Evolutionary conservation across 1,140 invertebrate species (phyloP), one percentile per base, ranked within the genome.

Genomic region (Diorhabda sublineata): DNA sequence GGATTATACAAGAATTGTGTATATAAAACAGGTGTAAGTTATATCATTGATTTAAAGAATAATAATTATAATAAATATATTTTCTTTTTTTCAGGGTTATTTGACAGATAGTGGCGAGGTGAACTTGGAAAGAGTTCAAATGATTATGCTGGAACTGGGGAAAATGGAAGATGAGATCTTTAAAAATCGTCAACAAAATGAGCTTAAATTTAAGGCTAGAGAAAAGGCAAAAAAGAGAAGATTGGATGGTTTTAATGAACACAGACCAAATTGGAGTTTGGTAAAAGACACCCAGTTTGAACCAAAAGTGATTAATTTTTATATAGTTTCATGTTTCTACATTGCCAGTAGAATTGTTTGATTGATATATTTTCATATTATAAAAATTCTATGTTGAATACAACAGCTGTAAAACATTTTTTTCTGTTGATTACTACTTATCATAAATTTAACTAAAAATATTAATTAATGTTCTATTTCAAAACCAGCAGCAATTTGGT

Each of bases 161-260:
- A 87, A 92, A 80, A 90, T 91, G 3, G 98, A 99, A 82, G 98
- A 99, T 85, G 93, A 98, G 83, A 99, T 99, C 75, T 99, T 99
- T 81, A 94, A 93, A 79, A 92, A 90, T 66, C 82, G 95, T 9
- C 94, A 98, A 82, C 85, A 92, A 72, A 92, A 89, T 73, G 97
- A 99, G 80, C 79, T 94, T 65, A 84, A 87, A 69, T 96, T 92
- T 79, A 91, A 90, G 74, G 87, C 88, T 42, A 84, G 93, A 45
- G 88, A 95, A 66, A 95, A 92, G 78, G 86, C 87, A 41, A 89
- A 87, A 73, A 88, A 87, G 72, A 85, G 85, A 66, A 75, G 85
- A 64, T 79, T 81, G 67, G 81, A 81, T 71, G 77, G 74, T 74
- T 80, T 81, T 26, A 82, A 84, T 70, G 86, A 86, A 70, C 83